Evolutionary conservation across 2,888 invertebrate genomes (phyloP), one percentile per base, ranked within the genome.

Genomic region (Orgyia antiqua): DNA sequence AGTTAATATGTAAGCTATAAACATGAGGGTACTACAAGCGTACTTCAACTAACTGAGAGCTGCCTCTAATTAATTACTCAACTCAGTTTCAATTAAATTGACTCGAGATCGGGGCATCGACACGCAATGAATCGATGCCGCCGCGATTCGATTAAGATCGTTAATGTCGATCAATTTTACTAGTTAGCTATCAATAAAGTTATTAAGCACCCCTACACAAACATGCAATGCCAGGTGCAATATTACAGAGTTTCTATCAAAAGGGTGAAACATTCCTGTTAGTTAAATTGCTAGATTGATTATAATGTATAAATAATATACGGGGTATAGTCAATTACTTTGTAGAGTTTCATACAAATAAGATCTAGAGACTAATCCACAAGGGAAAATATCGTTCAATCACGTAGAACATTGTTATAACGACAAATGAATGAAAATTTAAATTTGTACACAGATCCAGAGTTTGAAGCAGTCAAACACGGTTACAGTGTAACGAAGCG

Each of bases 1-100:
- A 42, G 55, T 63, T 56, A 57, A 59, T 61, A 61, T 61, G 62
- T 55, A 39, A 49, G 66, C 53, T 68, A 71, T 76, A 75, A 75
- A 77, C 74, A 72, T 52, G 57, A 57, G 53, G 26, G 29, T 31
- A 36, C 20, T 56, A 55, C 53, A 58, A 62, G 58, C 61, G 60
- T 58, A 58, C 63, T 66, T 68, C 74, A 75, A 73, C 72, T 69
- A 65, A 53, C 69, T 69, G 70, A 77, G 76, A 79, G 76, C 78
- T 80, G 67, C 75, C 75, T 72, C 79, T 83, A 84, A 86, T 86
- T 86, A 84, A 84, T 84, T 84, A 83, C 77, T 69, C 70, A 71
- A 82, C 79, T 83, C 75, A 68, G 73, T 79, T 77, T 83, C 79
- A 83, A 84, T 86, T 79, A 78, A 82, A 80, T 84, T 80, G 80